Conservation (phyloP, 2,797 vertebrate genomes). For the Falco biarmicus region DNA sequence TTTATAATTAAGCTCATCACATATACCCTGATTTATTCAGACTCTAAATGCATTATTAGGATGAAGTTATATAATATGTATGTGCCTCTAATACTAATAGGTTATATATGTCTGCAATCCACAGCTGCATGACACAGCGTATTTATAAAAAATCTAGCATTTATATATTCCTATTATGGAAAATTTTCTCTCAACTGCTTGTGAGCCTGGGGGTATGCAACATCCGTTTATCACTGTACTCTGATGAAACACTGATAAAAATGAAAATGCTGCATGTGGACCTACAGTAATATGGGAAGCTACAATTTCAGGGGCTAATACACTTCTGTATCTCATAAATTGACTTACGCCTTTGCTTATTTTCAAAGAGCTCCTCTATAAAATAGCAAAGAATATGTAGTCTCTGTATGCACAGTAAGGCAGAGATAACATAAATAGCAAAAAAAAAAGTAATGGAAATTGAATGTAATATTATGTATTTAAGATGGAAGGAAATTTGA, state of each 20-base stretch:
- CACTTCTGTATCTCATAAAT: slow-evolving; percentile 38
- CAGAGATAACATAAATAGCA: not conserved
- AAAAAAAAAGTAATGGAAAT: not conserved
- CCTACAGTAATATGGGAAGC: slow-evolving; percentile 8
- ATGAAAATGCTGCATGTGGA: slow-evolving; percentile 28
- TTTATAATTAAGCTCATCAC: slow-evolving; percentile 7
- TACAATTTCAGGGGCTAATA: slow-evolving; percentile 42
- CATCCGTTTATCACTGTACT: slow-evolving; percentile 30
- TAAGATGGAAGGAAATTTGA: slow-evolving; percentile 6
- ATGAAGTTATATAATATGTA: not conserved
- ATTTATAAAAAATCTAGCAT: slow-evolving; percentile 38
- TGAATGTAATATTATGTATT: not conserved
- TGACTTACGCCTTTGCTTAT: slow-evolving; percentile 29
- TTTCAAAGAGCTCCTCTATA: slow-evolving; percentile 1
- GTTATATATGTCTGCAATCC: not conserved
- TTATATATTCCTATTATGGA: slow-evolving; percentile 32
- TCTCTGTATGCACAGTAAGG: not conserved
- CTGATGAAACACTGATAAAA: slow-evolving; percentile 60
- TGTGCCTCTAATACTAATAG: not conserved
- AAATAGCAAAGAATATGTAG: not conserved
- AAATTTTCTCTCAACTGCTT: slow-evolving; percentile 45
- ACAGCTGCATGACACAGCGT: not conserved
- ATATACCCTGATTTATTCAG: not conserved
- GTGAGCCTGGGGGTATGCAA: slow-evolving; percentile 15
- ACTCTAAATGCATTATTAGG: slow-evolving; percentile 6